A percentile compares a stretch with the other conserved stretches of the same genome.
These are phyloP conservation scores for Sipha flava DNA, from an alignment of 1,140 invertebrate genomes.

Conservation along the genomic window DNA sequence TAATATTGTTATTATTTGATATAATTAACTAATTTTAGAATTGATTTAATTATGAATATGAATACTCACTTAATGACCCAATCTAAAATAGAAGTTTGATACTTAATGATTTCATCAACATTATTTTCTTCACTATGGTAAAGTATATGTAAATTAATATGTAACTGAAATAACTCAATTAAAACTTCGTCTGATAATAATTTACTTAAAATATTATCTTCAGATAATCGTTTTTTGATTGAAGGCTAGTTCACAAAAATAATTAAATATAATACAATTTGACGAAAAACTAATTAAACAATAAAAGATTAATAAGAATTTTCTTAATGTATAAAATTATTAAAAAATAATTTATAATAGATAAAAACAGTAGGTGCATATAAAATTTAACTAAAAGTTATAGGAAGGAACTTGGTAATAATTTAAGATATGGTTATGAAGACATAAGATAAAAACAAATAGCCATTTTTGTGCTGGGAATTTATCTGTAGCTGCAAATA, in stretches of 20 bases:
- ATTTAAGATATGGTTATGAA: no score
- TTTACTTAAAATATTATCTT: neutral
- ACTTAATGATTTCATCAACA: neutral
- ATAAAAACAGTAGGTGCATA: no score
- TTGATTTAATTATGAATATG: neutral
- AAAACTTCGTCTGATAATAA: constrained; percentile 4
- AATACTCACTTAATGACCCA: constrained; percentile 6
- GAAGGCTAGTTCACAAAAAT: neutral
- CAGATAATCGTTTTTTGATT: constrained; percentile 3
- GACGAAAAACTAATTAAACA: neutral
- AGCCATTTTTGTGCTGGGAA: no score
- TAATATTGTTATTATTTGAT: neutral
- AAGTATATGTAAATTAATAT: neutral
- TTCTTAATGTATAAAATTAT: no score
- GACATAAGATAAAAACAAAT: no score
- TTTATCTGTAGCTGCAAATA: no score
- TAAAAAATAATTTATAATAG: no score
- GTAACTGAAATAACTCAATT: constrained; percentile 6
- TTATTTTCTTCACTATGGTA: neutral
- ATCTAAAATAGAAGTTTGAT: constrained; percentile 6
- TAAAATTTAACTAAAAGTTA: no score
- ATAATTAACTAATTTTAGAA: neutral
- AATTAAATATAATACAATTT: neutral
- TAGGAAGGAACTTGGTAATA: no score
- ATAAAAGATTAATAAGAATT: no score